phyloP scores from a whole-genome alignment of 2,797 vertebrate genomes.

The Spea hammondii region DNA sequence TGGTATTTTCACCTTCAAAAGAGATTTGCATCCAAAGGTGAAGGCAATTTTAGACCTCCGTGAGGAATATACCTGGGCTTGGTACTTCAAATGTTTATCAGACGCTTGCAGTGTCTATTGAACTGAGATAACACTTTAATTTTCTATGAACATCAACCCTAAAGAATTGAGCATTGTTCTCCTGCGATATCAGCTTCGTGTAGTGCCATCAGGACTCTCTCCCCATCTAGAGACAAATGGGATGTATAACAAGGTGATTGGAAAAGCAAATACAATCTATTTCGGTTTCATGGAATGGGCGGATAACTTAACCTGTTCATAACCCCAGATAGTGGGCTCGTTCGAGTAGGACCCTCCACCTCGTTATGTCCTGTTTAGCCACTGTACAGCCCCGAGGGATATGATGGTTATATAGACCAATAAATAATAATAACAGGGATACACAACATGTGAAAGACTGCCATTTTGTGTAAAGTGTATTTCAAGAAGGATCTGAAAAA shows the following conservation, averaged over 20 bases:
- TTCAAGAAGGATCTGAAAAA: too few species aligned
- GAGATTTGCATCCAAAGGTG: conserved; percentile 65
- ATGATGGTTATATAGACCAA: too few species aligned
- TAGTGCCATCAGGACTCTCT: conserved; percentile 49
- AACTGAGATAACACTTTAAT: conserved; percentile 60
- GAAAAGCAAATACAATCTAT: conserved; percentile 49
- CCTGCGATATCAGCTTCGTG: conserved; percentile 55
- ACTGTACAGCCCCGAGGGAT: too few species aligned
- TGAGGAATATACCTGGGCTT: conserved; percentile 61
- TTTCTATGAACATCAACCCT: conserved; percentile 58
- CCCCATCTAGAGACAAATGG: conserved; percentile 54
- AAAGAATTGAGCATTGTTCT: conserved; percentile 56
- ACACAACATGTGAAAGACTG: too few species aligned
- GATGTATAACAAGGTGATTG: conserved; percentile 55
- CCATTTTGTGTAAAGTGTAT: too few species aligned
- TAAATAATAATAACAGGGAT: too few species aligned
- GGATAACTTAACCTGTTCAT: conserved; percentile 3
- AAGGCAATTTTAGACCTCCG: conserved; percentile 64
- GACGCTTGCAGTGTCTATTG: conserved; percentile 60
- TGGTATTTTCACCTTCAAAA: conserved; percentile 64
- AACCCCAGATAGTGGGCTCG: too few species aligned
- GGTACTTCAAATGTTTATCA: conserved; percentile 63
- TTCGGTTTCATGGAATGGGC: conserved; percentile 22
- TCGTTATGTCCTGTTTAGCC: too few species aligned
- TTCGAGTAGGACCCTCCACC: too few species aligned